Base-by-base conservation (phyloP, 2,888 invertebrate species). In the Brachyopa scutellaris region DNA sequence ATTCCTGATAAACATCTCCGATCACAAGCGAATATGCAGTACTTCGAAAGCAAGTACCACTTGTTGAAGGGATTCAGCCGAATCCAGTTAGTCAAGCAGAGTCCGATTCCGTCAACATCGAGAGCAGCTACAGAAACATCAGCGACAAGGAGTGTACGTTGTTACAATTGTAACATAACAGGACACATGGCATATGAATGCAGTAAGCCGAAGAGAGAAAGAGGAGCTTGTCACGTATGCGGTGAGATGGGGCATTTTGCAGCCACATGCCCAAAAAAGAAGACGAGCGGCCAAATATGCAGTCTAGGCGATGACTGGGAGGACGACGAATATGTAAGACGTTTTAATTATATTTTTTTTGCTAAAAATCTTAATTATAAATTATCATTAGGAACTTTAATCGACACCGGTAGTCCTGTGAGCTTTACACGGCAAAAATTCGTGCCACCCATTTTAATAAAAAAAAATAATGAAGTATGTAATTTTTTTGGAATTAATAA, bases 111-210 rank as follows among this genome's bases (percentile, higher is more conserved):
- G n/a, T n/a, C 31, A 21, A 40, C 33, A 45, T 8, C 29, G 9
- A 4, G 17, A 40, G 31, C 17, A 51, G 51, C 40, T 13, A 51
- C 23, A 26, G 40, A 29, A 2, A 9, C 8, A 29, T 6, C 8
- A 11, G 7, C 21, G 31, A 2, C 23, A 17, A 51, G 23, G 13
- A 11, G 3, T 7, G 45, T 42, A 17, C 17, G 57, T 7, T 57
- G 69, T 42, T 69, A 17, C 23, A 55, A 69, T 15, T 69, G 57
- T 38, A 57, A 70, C 33, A 2, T 29, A 8, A 8, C 59, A 38
- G 67, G 69, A 13, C 69, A 70, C 59, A 70, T 38, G 26, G 59
- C 69, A 2, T 31, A 57, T 9, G 57, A 47, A 23, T 69, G 57
- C 21, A 21, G 6, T 2, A 59, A 69, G 26, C 69, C 57, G 8